A percentile compares a stretch with the other conserved stretches of the same genome.
These are phyloP conservation scores for Oithona nana DNA, from an alignment of 2,888 invertebrate genomes.

Conservation along the genomic window DNA sequence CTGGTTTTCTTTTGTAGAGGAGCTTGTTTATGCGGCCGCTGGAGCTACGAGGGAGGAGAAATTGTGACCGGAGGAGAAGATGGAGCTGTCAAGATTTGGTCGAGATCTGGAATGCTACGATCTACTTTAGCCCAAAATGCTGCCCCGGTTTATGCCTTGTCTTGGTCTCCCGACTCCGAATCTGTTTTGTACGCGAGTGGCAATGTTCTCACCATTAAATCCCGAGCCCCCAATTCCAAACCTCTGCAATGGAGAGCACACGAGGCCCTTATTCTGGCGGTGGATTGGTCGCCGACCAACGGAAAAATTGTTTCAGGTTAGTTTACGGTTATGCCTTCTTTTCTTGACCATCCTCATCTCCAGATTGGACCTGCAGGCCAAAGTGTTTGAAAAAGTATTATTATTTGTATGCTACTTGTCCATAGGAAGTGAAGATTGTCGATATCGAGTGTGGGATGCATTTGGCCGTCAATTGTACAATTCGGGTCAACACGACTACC, in stretches of 20 bases:
- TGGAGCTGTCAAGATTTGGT: conserved; percentile 91
- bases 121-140: conserved; percentile 69
- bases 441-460: conserved; percentile 67
- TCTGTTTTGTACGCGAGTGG: conserved; percentile 38
- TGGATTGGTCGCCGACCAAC: conserved; percentile 39
- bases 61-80: conserved; percentile 92
- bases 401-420: neutral
- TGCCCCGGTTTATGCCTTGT: conserved; percentile 58
- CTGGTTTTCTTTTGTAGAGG: too few relatives aligned
- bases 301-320: conserved; percentile 37
- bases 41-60: conserved; percentile 91
- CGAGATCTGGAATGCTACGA: conserved; percentile 67
- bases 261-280: conserved; percentile 63
- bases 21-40: conserved; percentile 65
- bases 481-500: conserved; percentile 66
- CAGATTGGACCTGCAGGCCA: neutral
- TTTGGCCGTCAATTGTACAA: conserved; percentile 71
- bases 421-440: conserved; percentile 48
- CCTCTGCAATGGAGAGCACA: conserved; percentile 44
- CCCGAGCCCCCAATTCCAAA: conserved; percentile 36
- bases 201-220: conserved; percentile 38
- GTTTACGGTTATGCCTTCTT: too few relatives aligned
- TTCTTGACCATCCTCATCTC: too few relatives aligned
- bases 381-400: neutral
- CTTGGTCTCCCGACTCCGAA: conserved; percentile 45